Conservation (phyloP, 2,888 invertebrate species). For the Hypercompe scribonia region DNA sequence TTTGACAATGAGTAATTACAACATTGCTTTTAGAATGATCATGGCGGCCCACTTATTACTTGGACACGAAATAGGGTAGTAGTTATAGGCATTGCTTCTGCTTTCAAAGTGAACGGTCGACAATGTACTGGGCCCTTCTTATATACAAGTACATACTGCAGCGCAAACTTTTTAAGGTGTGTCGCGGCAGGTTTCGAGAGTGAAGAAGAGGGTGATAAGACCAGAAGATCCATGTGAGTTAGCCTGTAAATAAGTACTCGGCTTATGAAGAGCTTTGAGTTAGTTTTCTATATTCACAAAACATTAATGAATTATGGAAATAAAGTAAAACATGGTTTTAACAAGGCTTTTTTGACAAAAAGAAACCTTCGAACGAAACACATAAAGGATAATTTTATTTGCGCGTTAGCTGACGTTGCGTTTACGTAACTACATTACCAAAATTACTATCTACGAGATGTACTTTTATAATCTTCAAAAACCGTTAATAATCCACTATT, state of each 20-base stretch:
- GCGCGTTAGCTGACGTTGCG: no score
- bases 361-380: no score
- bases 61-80: background rate
- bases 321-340: no score
- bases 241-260: background rate
- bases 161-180: slow-evolving; percentile 14
- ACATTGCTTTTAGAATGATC: slow-evolving; percentile 10
- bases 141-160: slow-evolving; percentile 34
- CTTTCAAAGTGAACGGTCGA: background rate
- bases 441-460: no score
- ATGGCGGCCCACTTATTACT: slow-evolving; percentile 8
- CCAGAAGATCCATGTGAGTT: slow-evolving; percentile 8
- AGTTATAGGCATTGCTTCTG: slow-evolving; percentile 10
- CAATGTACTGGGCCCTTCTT: slow-evolving; percentile 2
- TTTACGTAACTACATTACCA: no score
- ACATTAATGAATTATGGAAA: no score
- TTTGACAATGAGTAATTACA: background rate
- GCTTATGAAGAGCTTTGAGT: background rate
- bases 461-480: no score
- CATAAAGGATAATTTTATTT: no score
- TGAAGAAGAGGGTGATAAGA: background rate
- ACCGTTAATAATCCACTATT: no score
- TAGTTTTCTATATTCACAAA: no score
- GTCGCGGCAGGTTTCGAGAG: background rate
- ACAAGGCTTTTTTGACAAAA: no score